Base-by-base conservation (phyloP, 2,113 vertebrate species). In the Leucopsar rothschildi region DNA sequence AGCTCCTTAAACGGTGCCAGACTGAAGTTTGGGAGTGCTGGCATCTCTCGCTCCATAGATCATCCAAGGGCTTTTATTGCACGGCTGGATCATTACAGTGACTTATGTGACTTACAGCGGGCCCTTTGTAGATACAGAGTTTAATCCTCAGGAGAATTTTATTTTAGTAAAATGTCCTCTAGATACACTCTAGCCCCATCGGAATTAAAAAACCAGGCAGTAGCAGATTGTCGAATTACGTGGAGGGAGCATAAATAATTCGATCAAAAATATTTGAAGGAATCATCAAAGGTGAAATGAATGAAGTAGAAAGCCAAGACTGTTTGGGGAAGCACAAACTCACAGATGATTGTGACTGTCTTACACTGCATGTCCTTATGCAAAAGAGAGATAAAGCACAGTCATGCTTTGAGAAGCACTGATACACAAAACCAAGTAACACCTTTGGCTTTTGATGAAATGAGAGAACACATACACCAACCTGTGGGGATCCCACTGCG, bases 1-100 rank as follows among this genome's bases (percentile, higher is more conserved):
- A 12, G 63, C 57, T 88, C 90, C 85, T 66, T 78, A 77, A 94
- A 76, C 14, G 86, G 78, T 76, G 93, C 89, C 81, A 95, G 84
- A 1, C 42, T 88, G 83, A 56, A 85, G 55, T 63, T 21, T 72
- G 61, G 81, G 60, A 76, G 70, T 47, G 8, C 50, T 50, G 68
- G 64, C 66, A 90, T 49, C 66, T 96, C 90, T 77, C 1, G 0
- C 82, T 90, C 73, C 66, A 76, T 31, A 71, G 64, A 93, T 95
- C 82, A 89, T 69, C 75, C 12, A 4, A 94, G 57, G 52, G 66
- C 64, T 80, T 92, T 94, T 87, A 89, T 63, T 66, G 77, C 52
- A 8, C 76, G 94, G 82, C 73, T 82, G 68, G 50, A 72, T 91
- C 87, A 56, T 82, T 65, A 69, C 40, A 75, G 29, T 72, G 69